Conservation (phyloP, 1,140 invertebrate genomes). For the Berghia stephanieae region DNA sequence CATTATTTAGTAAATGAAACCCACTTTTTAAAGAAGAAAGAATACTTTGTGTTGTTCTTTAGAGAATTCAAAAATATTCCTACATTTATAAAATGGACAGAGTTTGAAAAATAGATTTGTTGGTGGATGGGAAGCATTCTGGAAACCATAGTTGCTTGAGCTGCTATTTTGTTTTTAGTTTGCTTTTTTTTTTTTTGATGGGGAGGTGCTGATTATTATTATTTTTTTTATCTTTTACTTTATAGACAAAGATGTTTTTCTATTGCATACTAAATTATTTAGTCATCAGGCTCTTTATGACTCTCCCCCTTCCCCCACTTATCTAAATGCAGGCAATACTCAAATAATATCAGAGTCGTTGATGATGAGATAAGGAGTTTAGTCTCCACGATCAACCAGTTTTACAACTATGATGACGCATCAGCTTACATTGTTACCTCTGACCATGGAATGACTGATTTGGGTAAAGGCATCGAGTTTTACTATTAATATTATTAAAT, state of each 20-base stretch:
- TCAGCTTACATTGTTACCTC: conserved; percentile 93
- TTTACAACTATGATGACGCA: conserved; percentile 77
- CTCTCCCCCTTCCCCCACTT: too few relatives aligned
- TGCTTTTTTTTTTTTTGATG: neutral
- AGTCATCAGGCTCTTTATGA: too few relatives aligned
- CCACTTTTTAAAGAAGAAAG: too few relatives aligned
- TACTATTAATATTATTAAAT: too few relatives aligned
- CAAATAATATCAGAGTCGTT: conserved; percentile 81
- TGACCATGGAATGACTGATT: conserved; percentile 98
- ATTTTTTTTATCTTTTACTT: conserved; percentile 5
- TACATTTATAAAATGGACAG: too few relatives aligned
- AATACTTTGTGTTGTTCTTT: too few relatives aligned
- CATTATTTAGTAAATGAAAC: too few relatives aligned
- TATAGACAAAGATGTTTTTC: neutral
- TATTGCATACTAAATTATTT: conserved; percentile 20
- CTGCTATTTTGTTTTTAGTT: neutral
- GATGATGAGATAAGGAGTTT: conserved; percentile 81
- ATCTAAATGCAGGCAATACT: conserved; percentile 87
- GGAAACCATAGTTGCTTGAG: too few relatives aligned
- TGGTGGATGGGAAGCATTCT: too few relatives aligned
- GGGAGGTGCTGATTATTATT: neutral
- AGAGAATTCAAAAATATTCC: too few relatives aligned
- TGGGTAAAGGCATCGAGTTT: conserved; percentile 79
- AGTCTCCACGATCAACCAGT: conserved; percentile 76
- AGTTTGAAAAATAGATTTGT: too few relatives aligned